Conservation (phyloP, 2,113 vertebrate species). For the Ginglymostoma cirratum region DNA sequence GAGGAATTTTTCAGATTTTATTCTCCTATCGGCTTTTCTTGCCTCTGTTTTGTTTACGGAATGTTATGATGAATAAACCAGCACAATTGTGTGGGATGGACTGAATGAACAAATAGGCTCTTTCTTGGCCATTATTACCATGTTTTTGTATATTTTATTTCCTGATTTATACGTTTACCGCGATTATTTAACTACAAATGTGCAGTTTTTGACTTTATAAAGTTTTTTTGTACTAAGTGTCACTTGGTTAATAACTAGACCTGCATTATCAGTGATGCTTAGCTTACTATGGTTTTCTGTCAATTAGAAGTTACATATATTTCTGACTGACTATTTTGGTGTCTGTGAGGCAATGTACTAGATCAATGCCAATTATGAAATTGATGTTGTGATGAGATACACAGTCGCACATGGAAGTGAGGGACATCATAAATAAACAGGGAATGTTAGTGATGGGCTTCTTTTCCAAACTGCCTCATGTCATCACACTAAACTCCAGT, state of each 20-base stretch:
- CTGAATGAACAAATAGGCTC: not conserved
- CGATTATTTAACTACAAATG: not conserved
- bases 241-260: no score
- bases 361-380: not conserved
- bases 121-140: not conserved
- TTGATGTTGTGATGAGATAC: not conserved
- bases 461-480: not conserved
- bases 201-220: not conserved
- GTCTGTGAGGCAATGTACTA: not conserved
- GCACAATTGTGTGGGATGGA: not conserved
- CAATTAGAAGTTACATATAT: not conserved
- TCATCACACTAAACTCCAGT: not conserved
- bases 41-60: not conserved
- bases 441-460: not conserved
- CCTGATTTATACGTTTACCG: not conserved
- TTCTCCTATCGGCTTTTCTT: not conserved
- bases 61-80: not conserved
- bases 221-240: not conserved
- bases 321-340: not conserved
- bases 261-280: not conserved
- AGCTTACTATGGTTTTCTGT: not conserved
- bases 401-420: not conserved
- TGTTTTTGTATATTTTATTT: not conserved
- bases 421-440: not conserved
- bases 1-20: not conserved